Base-by-base conservation (phyloP, 92 coral and sea anemone genomes). In the Zoanthus gigantus region DNA sequence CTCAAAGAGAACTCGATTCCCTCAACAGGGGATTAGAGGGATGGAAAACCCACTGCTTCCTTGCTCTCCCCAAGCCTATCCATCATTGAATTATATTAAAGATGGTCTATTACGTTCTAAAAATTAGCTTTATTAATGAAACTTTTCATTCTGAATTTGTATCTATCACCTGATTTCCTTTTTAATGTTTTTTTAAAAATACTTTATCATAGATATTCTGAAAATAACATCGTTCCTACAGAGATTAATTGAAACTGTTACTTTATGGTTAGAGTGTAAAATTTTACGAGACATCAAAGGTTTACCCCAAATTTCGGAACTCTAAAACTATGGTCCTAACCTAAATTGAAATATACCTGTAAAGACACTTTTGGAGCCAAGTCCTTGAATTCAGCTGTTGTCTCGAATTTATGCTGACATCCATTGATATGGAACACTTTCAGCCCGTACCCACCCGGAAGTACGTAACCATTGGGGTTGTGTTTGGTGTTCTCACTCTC, bases 351-450 rank as follows among this genome's bases (percentile, higher is more conserved):
- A 30, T 15, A 8, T 30, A 69, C 74, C 74, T 69, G 47, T 30
- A 77, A 31, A 73, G 91, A 71, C 83, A 89, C 84, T 30, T 92
- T 92, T 28, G 95, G 86, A 52, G 48, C 76, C 78, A 96, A 83
- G 54, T 94, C 85, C 65, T 89, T 73, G 81, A 96, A 96, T 78
- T 85, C 96, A 29, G 87, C 73, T 30, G 96, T 95, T 47, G 99
- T 95, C 86, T 96, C 95, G 46, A 96, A 83, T 85, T 95, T 96
- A 78, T 95, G 98, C 74, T 93, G 96, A 45, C 98, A 96, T 0
- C 99, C 99, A 73, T 94, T 92, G 29, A 95, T 82, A 78, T 96
- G 99, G 18, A 94, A 90, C 60, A 96, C 90, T 79, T 89, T 91
- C n/a, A 90, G 69, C 37, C 92, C 93, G 52, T 81, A 81, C 0